These are phyloP conservation scores for Portevinia maculata DNA, from an alignment of 2,888 invertebrate species.

Conservation along the genomic window DNA sequence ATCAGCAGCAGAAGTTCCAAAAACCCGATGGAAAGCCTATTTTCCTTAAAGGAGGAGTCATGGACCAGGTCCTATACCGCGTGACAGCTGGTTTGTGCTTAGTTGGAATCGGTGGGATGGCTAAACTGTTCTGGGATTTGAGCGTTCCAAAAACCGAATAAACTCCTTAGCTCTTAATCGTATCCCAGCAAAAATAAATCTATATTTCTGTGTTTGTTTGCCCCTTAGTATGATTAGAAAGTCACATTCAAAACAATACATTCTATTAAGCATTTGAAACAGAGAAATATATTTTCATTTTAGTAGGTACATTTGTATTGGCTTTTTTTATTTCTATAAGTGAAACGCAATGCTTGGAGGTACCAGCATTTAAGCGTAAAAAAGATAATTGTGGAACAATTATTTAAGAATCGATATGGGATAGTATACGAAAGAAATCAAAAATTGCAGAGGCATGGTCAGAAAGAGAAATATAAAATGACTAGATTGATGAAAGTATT, in stretches of 20 bases:
- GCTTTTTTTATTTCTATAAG: not conserved
- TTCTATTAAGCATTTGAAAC: conserved; percentile 78
- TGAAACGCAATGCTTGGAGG: not conserved
- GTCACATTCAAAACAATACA: conserved; percentile 47
- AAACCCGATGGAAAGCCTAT: conserved; percentile 83
- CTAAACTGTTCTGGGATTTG: conserved; percentile 79
- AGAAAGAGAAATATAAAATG: no score
- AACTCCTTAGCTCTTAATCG: conserved; percentile 38
- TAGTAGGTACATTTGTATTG: conserved; percentile 27
- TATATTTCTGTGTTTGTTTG: conserved; percentile 78
- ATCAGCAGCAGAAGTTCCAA: conserved; percentile 79
- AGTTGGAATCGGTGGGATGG: conserved; percentile 79
- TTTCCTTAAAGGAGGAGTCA: conserved; percentile 83
- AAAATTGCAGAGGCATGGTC: no score
- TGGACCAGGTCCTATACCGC: conserved; percentile 83
- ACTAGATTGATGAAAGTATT: no score
- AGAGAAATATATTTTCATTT: conserved; percentile 78
- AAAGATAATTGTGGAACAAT: no score
- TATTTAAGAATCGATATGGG: no score
- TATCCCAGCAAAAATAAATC: conserved; percentile 38
- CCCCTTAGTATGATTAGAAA: conserved; percentile 68
- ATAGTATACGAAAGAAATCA: no score
- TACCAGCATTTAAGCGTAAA: no score
- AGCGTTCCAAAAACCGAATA: conserved; percentile 78
- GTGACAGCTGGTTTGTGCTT: conserved; percentile 80